phyloP scores from a whole-genome alignment of 1,140 invertebrate species.

The Pissodes strobi region DNA sequence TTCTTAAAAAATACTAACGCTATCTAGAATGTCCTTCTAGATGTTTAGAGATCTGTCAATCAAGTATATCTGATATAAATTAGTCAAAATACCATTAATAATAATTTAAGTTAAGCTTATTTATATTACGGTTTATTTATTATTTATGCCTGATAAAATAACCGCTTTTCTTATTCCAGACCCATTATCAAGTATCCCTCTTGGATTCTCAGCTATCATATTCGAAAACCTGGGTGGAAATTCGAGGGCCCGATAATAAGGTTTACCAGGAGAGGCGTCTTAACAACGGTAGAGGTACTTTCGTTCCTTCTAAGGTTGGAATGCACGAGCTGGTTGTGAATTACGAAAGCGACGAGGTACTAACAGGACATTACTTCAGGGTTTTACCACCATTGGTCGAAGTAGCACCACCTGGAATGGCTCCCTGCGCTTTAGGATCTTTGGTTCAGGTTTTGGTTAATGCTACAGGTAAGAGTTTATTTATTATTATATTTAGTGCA shows the following conservation, averaged over 20 bases:
- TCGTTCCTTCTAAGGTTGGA: conserved; percentile 87
- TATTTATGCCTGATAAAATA: too few relatives aligned
- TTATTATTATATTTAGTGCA: too few relatives aligned
- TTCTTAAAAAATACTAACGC: too few relatives aligned
- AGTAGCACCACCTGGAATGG: conserved; percentile 88
- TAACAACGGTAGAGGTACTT: conserved; percentile 75
- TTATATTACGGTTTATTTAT: too few relatives aligned
- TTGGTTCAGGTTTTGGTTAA: conserved; percentile 95
- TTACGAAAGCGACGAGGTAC: conserved; percentile 62
- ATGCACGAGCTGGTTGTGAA: conserved; percentile 82
- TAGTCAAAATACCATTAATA: too few relatives aligned
- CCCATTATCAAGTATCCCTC: conserved; percentile 79
- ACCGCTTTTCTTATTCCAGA: too few relatives aligned
- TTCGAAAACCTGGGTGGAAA: conserved; percentile 78
- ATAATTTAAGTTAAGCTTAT: too few relatives aligned
- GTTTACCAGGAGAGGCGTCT: conserved; percentile 75
- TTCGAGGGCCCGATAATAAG: conserved; percentile 59
- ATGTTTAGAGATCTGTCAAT: too few relatives aligned
- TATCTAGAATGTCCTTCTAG: too few relatives aligned
- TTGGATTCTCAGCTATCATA: conserved; percentile 77
- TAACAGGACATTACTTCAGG: conserved; percentile 76
- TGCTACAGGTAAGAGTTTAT: conserved; percentile 65
- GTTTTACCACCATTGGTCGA: conserved; percentile 83
- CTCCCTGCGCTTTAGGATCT: conserved; percentile 90
- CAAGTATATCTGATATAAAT: too few relatives aligned